Conservation (phyloP, 2,888 invertebrate genomes). For the Seladonia tumulorum region DNA sequence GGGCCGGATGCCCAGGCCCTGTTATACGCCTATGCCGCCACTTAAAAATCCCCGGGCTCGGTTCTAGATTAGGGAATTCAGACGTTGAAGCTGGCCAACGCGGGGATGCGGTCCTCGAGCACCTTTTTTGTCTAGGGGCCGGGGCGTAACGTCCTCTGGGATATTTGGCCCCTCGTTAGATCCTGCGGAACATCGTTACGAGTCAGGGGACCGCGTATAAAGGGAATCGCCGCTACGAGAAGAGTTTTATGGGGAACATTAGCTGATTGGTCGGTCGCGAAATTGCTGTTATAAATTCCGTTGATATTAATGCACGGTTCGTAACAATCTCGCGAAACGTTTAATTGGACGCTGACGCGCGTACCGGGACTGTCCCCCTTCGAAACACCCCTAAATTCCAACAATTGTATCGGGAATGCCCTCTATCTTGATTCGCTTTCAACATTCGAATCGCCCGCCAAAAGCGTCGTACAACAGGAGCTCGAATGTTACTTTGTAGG, state of each 20-base stretch:
- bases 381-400: not conserved
- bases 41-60: slow-evolving; percentile 67
- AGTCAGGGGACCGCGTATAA: slow-evolving; percentile 33
- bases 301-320: slow-evolving; percentile 20
- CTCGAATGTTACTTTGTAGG: no score
- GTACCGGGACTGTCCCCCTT: not conserved
- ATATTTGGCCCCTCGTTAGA: slow-evolving; percentile 68
- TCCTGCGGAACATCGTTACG: slow-evolving; percentile 61
- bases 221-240: slow-evolving; percentile 24
- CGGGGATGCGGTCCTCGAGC: slow-evolving; percentile 51
- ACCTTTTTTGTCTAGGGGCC: slow-evolving; percentile 70
- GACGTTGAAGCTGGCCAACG: slow-evolving; percentile 50
- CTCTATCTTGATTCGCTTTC: no score
- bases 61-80: slow-evolving; percentile 58
- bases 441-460: not conserved
- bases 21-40: slow-evolving; percentile 79
- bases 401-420: not conserved
- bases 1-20: slow-evolving; percentile 77
- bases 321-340: slow-evolving; percentile 22
- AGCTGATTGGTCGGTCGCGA: slow-evolving; percentile 38
- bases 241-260: slow-evolving; percentile 6
- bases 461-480: not conserved
- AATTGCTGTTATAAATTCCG: slow-evolving; percentile 43
- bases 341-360: slow-evolving; percentile 23
- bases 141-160: slow-evolving; percentile 64